Conservation (phyloP, 2,113 vertebrate species). For the Alethe castanea region DNA sequence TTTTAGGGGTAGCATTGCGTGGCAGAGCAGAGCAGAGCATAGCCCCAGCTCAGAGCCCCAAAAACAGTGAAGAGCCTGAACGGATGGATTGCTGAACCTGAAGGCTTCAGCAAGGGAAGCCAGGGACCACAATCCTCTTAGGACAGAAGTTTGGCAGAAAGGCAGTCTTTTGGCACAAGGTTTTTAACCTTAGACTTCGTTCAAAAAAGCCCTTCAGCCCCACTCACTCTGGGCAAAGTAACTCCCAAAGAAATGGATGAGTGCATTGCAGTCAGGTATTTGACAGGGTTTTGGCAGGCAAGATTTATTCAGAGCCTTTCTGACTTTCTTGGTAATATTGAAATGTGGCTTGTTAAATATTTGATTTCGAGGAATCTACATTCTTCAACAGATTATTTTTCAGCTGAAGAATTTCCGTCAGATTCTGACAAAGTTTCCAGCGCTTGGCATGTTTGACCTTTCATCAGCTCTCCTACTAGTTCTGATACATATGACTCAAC, state of each 20-base stretch:
- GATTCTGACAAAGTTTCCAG: background rate
- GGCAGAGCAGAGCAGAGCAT: background rate
- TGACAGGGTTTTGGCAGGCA: background rate
- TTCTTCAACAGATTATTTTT: background rate
- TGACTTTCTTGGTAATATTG: background rate
- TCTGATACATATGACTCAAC: background rate
- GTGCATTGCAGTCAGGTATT: background rate
- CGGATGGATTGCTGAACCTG: rapidly evolving
- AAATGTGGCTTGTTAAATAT: background rate
- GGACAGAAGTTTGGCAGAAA: background rate
- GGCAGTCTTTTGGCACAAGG: background rate
- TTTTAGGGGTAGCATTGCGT: background rate
- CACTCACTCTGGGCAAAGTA: rapidly evolving
- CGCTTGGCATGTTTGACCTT: background rate
- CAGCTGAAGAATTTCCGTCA: background rate
- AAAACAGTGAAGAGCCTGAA: background rate
- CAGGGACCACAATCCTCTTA: background rate
- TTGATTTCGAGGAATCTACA: background rate
- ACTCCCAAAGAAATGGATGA: background rate
- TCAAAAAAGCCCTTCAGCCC: background rate
- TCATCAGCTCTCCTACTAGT: background rate
- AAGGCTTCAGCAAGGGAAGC: background rate
- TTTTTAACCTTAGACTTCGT: background rate
- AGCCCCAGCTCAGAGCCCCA: background rate
- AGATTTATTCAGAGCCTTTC: background rate